phyloP scores from a whole-genome alignment of 2,797 vertebrate genomes.

The Tragopan temminckii region DNA sequence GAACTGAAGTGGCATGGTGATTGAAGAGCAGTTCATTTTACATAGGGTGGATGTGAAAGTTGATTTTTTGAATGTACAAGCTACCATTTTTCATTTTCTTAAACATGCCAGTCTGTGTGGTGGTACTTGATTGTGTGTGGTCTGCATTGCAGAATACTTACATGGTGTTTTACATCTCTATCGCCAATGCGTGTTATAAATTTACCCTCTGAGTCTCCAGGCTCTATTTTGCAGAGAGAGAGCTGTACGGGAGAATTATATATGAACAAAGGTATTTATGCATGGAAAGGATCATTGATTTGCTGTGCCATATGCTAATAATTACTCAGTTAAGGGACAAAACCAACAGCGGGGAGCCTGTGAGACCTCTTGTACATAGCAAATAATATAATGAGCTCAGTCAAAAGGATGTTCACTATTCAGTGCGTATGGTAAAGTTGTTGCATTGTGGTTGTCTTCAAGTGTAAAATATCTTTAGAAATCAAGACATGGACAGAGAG shows the following conservation, averaged over 20 bases:
- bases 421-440: neutral
- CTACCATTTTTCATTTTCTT: fast-evolving
- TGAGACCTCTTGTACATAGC: neutral
- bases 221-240: neutral
- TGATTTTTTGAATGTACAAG: neutral
- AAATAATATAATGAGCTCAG: neutral
- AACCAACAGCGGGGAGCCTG: neutral
- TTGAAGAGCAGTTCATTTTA: neutral
- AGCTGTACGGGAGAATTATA: neutral
- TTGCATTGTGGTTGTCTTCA: neutral
- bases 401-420: neutral
- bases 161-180: neutral
- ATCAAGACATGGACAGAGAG: neutral
- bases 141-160: neutral
- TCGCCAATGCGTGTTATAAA: neutral
- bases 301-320: neutral
- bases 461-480: neutral
- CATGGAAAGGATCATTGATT: neutral
- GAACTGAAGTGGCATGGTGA: neutral
- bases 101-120: neutral
- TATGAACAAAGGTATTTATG: neutral
- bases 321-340: neutral
- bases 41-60: neutral
- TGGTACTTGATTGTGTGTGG: neutral
- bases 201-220: neutral